Percentiles rank a stretch among this genome's conserved stretches.
Evolutionary conservation across 2,888 invertebrate genomes (phyloP).

Genomic region (Meloe dianella): DNA sequence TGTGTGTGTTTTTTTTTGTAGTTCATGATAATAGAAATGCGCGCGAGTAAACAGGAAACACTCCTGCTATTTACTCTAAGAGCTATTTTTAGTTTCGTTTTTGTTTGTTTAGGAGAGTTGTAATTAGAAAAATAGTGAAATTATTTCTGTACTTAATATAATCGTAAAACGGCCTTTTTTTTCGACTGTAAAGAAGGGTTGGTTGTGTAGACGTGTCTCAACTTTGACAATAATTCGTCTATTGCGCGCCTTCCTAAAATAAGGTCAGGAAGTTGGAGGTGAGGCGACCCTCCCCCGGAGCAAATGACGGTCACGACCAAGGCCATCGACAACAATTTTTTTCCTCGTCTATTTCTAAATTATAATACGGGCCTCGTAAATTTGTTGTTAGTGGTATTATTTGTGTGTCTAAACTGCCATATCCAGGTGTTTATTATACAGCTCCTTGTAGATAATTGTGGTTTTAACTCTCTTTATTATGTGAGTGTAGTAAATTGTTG

Average conservation of each 20-base stretch:
- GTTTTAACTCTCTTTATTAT: background rate
- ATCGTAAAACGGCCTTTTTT: background rate
- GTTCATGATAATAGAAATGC: background rate
- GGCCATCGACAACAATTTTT: conserved; percentile 11
- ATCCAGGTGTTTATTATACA: background rate
- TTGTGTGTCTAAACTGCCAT: background rate
- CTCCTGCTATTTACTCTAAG: background rate
- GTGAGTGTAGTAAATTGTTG: background rate
- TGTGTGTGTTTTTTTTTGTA: background rate
- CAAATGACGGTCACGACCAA: conserved; percentile 30
- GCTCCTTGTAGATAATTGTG: background rate
- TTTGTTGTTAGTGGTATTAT: background rate
- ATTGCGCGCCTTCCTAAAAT: background rate
- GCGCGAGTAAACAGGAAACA: conserved; percentile 6
- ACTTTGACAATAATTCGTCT: conserved; percentile 18
- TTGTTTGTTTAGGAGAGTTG: background rate
- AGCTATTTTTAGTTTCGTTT: background rate
- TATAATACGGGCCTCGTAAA: background rate
- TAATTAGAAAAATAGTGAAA: background rate
- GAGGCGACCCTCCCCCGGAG: conserved; percentile 12
- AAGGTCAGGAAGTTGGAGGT: conserved; percentile 13
- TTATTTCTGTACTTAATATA: too few species aligned
- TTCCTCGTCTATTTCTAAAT: background rate
- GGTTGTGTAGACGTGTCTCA: conserved; percentile 11
- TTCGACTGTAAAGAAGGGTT: background rate